These are phyloP conservation scores for Argopecten irradians DNA, from an alignment of 1,140 invertebrate genomes.

Conservation along the genomic window DNA sequence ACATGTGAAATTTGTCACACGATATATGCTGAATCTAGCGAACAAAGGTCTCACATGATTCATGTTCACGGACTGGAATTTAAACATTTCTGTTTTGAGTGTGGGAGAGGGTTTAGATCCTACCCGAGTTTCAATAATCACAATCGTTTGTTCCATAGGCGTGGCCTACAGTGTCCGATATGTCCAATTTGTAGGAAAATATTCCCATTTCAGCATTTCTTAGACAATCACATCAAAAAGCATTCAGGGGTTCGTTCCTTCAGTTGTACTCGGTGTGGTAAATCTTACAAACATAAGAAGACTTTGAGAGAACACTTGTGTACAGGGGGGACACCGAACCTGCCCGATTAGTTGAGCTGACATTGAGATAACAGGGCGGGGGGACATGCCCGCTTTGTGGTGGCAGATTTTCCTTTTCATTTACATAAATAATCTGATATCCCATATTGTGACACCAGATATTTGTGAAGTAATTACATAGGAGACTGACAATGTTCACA, in stretches of 20 bases:
- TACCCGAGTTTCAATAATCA: neutral
- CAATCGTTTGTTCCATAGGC: constrained; percentile 27
- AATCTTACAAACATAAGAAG: constrained; percentile 36
- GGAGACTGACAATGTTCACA: too few relatives aligned
- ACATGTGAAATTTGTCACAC: neutral
- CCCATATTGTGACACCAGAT: too few relatives aligned
- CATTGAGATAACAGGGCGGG: too few relatives aligned
- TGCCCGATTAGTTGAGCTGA: too few relatives aligned
- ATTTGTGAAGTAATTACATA: too few relatives aligned
- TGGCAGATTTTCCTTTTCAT: too few relatives aligned
- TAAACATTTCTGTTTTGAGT: constrained; percentile 24
- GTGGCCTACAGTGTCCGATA: constrained; percentile 12
- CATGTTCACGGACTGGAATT: neutral
- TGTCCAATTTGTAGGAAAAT: constrained; percentile 35
- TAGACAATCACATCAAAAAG: constrained; percentile 22
- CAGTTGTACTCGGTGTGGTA: constrained; percentile 26
- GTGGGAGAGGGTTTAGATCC: constrained; percentile 31
- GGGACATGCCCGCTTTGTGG: too few relatives aligned
- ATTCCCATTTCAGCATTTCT: constrained; percentile 26
- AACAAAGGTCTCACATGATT: neutral
- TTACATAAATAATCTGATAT: too few relatives aligned
- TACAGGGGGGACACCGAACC: too few relatives aligned
- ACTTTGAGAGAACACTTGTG: constrained; percentile 30
- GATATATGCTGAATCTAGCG: neutral
- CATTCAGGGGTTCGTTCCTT: constrained; percentile 28